Evolutionary conservation across 2,797 vertebrate genomes (phyloP).

Genomic region (Eutrigla gurnardus): DNA sequence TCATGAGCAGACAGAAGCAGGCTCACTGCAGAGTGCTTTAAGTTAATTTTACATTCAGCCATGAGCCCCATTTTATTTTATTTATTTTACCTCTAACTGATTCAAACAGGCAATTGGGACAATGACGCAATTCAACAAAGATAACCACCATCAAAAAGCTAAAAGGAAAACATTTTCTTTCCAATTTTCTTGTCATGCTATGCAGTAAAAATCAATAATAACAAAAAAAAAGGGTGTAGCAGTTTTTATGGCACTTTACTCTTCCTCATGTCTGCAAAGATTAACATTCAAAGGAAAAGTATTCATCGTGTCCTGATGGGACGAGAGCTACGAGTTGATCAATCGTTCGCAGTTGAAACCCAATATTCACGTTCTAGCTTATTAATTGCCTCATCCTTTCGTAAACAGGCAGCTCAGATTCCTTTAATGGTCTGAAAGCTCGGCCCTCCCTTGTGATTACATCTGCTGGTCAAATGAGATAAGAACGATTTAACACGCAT

Average conservation of each 20-base stretch:
- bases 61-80: not conserved
- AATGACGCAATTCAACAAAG: constrained; percentile 35
- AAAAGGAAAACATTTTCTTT: not conserved
- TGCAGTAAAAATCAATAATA: constrained; percentile 16
- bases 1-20: constrained; percentile 43
- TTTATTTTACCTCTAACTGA: not conserved
- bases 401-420: constrained; percentile 30
- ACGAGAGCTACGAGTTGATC: constrained; percentile 31
- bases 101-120: constrained; percentile 19
- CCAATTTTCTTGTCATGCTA: constrained; percentile 41
- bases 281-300: constrained; percentile 71
- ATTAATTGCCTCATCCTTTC: constrained; percentile 21
- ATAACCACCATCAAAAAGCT: constrained; percentile 26
- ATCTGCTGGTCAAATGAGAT: constrained; percentile 44
- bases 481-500: constrained; percentile 49
- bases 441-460: constrained; percentile 18
- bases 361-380: constrained; percentile 27
- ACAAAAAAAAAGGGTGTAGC: not conserved
- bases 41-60: constrained; percentile 68
- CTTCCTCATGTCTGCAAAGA: constrained; percentile 61
- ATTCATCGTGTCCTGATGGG: constrained; percentile 24
- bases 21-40: constrained; percentile 35
- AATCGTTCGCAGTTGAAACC: constrained; percentile 56
- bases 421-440: constrained; percentile 37
- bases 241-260: constrained; percentile 61